phyloP scores from a whole-genome alignment of 2,113 vertebrate species.

The Pterocles gutturalis region DNA sequence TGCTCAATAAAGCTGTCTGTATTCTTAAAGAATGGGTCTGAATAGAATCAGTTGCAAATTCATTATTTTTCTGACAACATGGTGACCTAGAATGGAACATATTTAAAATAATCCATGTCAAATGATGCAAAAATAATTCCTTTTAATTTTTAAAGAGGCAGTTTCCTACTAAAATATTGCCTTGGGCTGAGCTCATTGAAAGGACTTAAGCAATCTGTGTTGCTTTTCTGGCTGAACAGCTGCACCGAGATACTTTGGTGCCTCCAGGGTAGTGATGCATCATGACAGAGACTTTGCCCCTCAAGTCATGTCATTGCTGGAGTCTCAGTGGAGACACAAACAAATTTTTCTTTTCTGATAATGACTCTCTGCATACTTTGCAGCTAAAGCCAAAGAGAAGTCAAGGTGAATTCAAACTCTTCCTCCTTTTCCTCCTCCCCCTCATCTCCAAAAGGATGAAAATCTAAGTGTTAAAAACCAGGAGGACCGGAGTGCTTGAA shows the following conservation, averaged over 20 bases:
- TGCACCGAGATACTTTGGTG: background rate
- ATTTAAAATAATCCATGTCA: constrained; percentile 7
- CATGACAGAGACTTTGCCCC: constrained; percentile 26
- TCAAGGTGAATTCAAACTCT: constrained; percentile 27
- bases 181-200: constrained; percentile 40
- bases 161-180: constrained; percentile 40
- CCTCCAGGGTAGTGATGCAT: constrained; percentile 36
- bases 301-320: background rate
- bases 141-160: constrained; percentile 60
- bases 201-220: background rate
- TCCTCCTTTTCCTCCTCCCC: background rate
- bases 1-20: background rate
- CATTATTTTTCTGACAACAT: background rate
- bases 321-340: constrained; percentile 13
- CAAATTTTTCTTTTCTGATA: constrained; percentile 21
- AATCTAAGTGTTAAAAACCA: background rate
- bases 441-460: background rate
- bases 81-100: background rate
- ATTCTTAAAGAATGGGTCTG: background rate
- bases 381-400: constrained; percentile 28
- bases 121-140: constrained; percentile 18
- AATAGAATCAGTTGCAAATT: background rate
- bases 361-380: background rate
- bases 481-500: background rate
- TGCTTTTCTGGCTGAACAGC: constrained; percentile 45